Base-by-base conservation (phyloP, 2,113 vertebrate species). In the Archocentrus centrarchus region DNA sequence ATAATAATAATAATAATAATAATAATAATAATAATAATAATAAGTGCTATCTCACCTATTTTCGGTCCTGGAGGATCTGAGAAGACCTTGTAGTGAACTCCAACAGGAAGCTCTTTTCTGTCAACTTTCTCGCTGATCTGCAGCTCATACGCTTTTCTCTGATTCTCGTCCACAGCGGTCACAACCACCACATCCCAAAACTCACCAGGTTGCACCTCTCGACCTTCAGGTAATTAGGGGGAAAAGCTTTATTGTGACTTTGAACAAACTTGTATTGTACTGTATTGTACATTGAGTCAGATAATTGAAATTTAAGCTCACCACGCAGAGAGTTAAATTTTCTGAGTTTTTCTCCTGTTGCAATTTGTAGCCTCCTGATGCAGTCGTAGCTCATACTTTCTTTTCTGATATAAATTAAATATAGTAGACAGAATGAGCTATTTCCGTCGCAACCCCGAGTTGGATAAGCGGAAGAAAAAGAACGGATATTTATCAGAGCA, bases 111-210 rank as follows among this genome's bases (percentile, higher is more conserved):
- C 79, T 97, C 97, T 7, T 79, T 94, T 59, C 95, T 93, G n/a
- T 91, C 50, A 17, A 97, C 87, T 88, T 99, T 99, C 76, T 93
- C 92, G 1, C 88, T 84, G 35, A 99, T 93, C 91, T 98, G 97
- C 80, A 95, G 92, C 87, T 96, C 95, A 24, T 97, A 99, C 1
- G 95, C 96, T n/a, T 87, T 85, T 85, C 93, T 97, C 91, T 99
- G 98, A 58, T 94, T 92, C 79, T 89, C 92, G 85, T 99, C 97
- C 59, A 93, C 96, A 3, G 98, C 97, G 41, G 97, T 98, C 85
- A 99, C 91, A 41, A 93, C 96, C 86, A 98, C 97, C 57, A 96
- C 88, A 57, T 99, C 97, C 98, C 97, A 99, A 75, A 98, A 97
- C 87, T 94, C 91, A 10, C 95, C 95, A 6, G 91, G 4, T 24